Base-by-base conservation (phyloP, 2,888 invertebrate genomes). In the Caenorhabditis auriculariae region DNA sequence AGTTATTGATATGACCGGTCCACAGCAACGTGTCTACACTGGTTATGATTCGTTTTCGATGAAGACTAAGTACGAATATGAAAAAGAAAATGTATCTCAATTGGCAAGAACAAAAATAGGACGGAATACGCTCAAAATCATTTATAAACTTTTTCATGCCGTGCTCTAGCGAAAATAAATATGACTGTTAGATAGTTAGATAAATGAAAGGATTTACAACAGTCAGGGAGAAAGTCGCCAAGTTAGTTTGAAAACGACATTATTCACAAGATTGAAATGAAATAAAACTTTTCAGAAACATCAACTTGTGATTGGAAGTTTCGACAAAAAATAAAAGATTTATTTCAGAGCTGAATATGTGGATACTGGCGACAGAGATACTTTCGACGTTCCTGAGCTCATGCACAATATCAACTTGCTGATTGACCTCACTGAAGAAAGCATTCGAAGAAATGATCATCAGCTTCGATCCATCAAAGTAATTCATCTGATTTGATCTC, bases 1-100 rank as follows among this genome's bases (percentile, higher is more conserved):
- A 73, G 95, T 99, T 12, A 96, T 98, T 66, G 98, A 98, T 83
- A 92, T 98, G 93, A 96, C 96, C 6, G 96, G 96, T 0, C 91
- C 90, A 0, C 92, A 96, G 83, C 90, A 91, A 82, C 87, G 93
- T 53, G 90, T 96, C 35, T 86, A 80, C 64, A 69, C 73, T 15
- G 80, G 81, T 39, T 80, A 78, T 57, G 72, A 77, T 35, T 75
- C 77, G n/a, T 76, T 80, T 39, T 65, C 75, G n/a, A 66, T 72
- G 55, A 72, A 75, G 39, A 70, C 77, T 9, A 68, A 58, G 60
- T 60, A 42, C 4, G 24, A 43, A 15, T n/a, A n/a, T n/a, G n/a
- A n/a, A n/a, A n/a, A n/a, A n/a, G n/a, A n/a, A n/a, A n/a, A n/a
- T 32, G 15, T 15, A 15, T 32, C 32, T 32, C 9, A 7, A 7